phyloP scores from a whole-genome alignment of 2,888 invertebrate genomes.

The Dryomyza anilis region DNA sequence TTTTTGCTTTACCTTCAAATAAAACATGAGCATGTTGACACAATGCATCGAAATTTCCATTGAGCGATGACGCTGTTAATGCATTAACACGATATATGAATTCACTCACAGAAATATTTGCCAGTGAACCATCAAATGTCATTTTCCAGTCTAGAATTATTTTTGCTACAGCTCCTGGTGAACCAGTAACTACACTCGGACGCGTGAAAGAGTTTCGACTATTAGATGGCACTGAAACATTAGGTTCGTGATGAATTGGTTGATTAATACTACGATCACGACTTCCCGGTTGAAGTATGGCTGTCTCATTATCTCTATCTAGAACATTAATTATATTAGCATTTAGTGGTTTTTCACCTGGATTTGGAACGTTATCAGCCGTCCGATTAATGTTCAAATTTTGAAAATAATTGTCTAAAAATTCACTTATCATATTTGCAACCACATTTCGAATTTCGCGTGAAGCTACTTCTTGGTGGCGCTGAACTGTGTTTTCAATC shows the following conservation, averaged over 20 bases:
- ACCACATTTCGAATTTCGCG: not conserved
- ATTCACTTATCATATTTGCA: not conserved
- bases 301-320: not conserved
- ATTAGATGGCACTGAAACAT: not conserved
- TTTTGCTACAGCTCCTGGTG: not conserved
- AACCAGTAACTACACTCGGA: not conserved
- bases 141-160: too few species aligned
- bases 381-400: not conserved
- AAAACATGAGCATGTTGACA: slow-evolving; percentile 10
- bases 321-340: not conserved
- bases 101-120: not conserved
- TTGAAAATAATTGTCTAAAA: not conserved
- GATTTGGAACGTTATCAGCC: too few species aligned
- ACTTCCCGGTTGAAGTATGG: not conserved
- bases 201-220: not conserved
- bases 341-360: too few species aligned
- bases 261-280: not conserved
- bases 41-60: too few species aligned
- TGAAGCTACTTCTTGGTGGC: not conserved
- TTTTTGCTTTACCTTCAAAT: too few species aligned
- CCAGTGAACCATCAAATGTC: not conserved
- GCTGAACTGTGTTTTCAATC: not conserved
- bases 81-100: slow-evolving; percentile 5
- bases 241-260: not conserved
- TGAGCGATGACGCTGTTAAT: too few species aligned